A percentile compares a stretch with the other conserved stretches of the same genome.
Conservation (phyloP, 2,797 vertebrate genomes). For the Peromyscus nudipes region DNA sequence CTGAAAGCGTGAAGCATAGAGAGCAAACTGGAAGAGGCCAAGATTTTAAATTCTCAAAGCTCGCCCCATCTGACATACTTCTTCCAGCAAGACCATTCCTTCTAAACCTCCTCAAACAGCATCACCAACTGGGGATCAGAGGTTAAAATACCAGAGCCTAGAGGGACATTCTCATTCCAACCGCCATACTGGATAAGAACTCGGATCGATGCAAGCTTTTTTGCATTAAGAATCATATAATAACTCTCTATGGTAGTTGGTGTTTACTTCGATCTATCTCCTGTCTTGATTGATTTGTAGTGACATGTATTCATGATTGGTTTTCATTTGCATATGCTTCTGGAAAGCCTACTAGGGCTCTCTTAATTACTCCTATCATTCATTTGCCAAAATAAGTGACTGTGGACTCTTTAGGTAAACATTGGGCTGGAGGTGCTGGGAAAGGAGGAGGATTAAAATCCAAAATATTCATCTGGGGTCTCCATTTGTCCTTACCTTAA, state of each 20-base stretch:
- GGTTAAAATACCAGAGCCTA: not conserved
- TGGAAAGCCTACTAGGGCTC: not conserved
- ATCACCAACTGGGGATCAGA: not conserved
- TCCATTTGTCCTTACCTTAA: not conserved
- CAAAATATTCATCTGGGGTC: not conserved
- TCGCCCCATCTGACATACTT: not conserved
- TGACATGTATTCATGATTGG: not conserved
- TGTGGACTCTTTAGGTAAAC: not conserved
- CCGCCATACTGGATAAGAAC: no score
- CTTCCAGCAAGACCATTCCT: no score
- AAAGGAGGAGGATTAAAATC: not conserved
- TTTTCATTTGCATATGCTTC: not conserved
- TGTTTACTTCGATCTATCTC: not conserved
- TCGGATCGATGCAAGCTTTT: not conserved
- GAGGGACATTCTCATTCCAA: not conserved
- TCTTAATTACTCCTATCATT: not conserved
- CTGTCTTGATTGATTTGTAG: not conserved
- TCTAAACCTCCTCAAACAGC: not conserved
- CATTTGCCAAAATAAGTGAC: conserved; percentile 22
- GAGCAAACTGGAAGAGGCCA: not conserved
- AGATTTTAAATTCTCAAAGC: not conserved
- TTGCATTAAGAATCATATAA: not conserved
- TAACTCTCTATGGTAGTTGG: not conserved
- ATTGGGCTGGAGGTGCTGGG: not conserved
- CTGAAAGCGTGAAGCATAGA: not conserved